Evolutionary conservation across 2,888 invertebrate genomes (phyloP), one percentile per base, ranked within the genome.

Genomic region (Pseudeuparius sepicola): DNA sequence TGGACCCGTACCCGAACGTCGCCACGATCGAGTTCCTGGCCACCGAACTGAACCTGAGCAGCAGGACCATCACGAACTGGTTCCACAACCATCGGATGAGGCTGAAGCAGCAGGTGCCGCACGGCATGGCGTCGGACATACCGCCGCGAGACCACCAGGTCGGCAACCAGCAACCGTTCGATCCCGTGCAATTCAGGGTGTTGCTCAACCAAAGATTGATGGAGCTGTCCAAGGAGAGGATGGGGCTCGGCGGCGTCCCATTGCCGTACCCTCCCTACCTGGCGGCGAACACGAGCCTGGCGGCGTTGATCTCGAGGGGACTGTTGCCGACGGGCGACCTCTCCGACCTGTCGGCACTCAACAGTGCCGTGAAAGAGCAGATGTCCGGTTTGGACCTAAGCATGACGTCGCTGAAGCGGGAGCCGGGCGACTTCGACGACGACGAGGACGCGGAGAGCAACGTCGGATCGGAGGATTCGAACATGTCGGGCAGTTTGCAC

Each of bases 71-170:
- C 53, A 94, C 94, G 41, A 98, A 98, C 65, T 98, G 98, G 98
- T 98, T 98, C 72, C 97, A 98, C 71, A 98, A 98, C 62, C 96
- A 98, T 61, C 79, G 98, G 51, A 98, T 98, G 92, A 75, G 98
- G 34, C 42, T 56, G 11, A 56, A 55, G 40, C 55, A 55, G 36
- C 55, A 56, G 42, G 61, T 62, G 14, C 85, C 87, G 2, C 86
- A 86, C 53, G 48, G 56, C 14, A 46, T 55, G 40, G 68, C 78
- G 14, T 74, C 77, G 1, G 79, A 80, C 31, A 76, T 80, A 37
- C 78, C 81, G 6, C 81, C 83, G 2, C 75, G 80, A 20, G 68
- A 81, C 13, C n/a, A n/a, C n/a, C 84, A 84, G 53, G 80, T 79
- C 47, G 70, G 77, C 13, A 67, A 65, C 29, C 62, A 71, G 15